phyloP scores from a whole-genome alignment of 2,888 invertebrate genomes.

The Rosalia funebris region DNA sequence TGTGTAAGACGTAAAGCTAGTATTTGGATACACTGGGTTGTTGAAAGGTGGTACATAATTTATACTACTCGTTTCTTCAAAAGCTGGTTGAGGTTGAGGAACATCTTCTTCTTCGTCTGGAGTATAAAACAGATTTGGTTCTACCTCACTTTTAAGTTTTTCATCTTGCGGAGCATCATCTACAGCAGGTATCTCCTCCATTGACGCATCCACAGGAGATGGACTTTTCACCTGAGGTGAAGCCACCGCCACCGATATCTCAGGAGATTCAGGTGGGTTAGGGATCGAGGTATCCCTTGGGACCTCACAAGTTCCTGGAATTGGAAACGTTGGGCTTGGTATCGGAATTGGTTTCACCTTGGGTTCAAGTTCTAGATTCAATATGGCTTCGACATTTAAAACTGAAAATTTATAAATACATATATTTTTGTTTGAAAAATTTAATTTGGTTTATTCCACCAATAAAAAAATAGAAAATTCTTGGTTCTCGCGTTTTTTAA shows the following conservation, averaged over 20 bases:
- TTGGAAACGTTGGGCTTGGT: slow-evolving; percentile 56
- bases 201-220: not conserved
- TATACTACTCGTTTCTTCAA: slow-evolving; percentile 50
- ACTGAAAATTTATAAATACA: slow-evolving; percentile 47
- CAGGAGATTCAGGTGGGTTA: slow-evolving; percentile 11
- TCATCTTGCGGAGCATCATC: slow-evolving; percentile 13
- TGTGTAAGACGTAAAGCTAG: slow-evolving; percentile 59
- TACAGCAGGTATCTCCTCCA: slow-evolving; percentile 2
- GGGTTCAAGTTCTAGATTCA: slow-evolving; percentile 57
- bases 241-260: slow-evolving; percentile 6
- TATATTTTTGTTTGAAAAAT: no score
- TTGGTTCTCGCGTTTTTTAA: no score
- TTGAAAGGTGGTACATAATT: slow-evolving; percentile 64
- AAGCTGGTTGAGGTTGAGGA: slow-evolving; percentile 31
- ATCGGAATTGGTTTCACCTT: slow-evolving; percentile 50
- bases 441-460: no score
- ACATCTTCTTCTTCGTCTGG: slow-evolving; percentile 59
- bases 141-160: slow-evolving; percentile 22
- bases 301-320: slow-evolving; percentile 53
- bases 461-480: no score
- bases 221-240: slow-evolving; percentile 10
- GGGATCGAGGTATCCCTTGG: slow-evolving; percentile 3
- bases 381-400: slow-evolving; percentile 57
- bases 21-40: slow-evolving; percentile 63
- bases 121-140: slow-evolving; percentile 58